Conservation (phyloP, 2,888 invertebrate genomes). For the Rhingia campestris region DNA sequence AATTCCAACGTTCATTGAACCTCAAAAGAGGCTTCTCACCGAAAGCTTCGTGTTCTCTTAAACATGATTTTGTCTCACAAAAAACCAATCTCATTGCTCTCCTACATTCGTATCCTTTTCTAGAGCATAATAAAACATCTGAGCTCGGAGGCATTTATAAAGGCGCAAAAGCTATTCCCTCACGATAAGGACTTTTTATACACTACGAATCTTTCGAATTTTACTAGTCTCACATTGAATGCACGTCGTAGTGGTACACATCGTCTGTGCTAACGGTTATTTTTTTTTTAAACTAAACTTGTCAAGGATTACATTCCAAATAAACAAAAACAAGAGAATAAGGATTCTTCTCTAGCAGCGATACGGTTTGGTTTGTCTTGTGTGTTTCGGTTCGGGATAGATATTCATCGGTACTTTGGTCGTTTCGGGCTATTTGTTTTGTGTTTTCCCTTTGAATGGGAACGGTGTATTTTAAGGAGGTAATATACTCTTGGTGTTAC, state of each 20-base stretch:
- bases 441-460: slow-evolving; percentile 5
- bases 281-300: slow-evolving; percentile 32
- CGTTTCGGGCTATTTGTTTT: slow-evolving; percentile 29
- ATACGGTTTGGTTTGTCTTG: slow-evolving; percentile 29
- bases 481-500: slow-evolving; percentile 17
- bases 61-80: neutral
- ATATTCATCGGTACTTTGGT: slow-evolving; percentile 10
- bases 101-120: neutral
- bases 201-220: slow-evolving; percentile 64
- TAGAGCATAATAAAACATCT: neutral
- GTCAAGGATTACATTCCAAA: neutral
- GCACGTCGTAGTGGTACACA: slow-evolving; percentile 55
- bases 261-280: slow-evolving; percentile 35
- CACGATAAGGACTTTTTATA: slow-evolving; percentile 68
- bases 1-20: slow-evolving; percentile 50
- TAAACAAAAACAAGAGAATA: too few relatives aligned
- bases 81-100: neutral
- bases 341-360: neutral
- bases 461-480: neutral
- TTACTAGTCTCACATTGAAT: slow-evolving; percentile 72
- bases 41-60: slow-evolving; percentile 46
- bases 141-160: neutral
- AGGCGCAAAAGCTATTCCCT: slow-evolving; percentile 51
- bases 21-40: slow-evolving; percentile 8
- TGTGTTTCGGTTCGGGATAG: slow-evolving; percentile 17